These are phyloP conservation scores for Fopius arisanus DNA, from an alignment of 1,140 invertebrate species.

Conservation along the genomic window DNA sequence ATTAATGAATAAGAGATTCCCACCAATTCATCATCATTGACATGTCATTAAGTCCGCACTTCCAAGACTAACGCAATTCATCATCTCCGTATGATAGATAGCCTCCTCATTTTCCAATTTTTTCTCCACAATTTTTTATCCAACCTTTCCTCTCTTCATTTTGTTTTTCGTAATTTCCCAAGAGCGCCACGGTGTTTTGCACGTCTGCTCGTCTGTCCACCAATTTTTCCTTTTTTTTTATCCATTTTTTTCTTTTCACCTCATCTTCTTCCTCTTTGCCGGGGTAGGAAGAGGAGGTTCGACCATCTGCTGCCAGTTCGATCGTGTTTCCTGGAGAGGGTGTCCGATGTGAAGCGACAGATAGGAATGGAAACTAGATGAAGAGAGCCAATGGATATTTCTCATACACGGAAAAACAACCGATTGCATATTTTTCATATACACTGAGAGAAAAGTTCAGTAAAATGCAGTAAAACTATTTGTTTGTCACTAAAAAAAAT, in stretches of 20 bases:
- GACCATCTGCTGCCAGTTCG: constrained; percentile 20
- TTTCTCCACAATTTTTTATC: background rate
- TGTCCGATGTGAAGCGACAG: background rate
- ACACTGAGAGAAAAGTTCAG: no score
- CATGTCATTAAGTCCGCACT: background rate
- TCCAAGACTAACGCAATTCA: background rate
- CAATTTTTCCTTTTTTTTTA: background rate
- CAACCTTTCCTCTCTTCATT: background rate
- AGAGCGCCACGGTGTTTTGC: background rate
- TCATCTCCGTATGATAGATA: background rate
- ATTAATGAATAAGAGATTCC: background rate
- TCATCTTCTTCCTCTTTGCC: constrained; percentile 12
- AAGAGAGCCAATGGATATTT: constrained; percentile 10
- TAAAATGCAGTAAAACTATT: no score
- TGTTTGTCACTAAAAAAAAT: no score
- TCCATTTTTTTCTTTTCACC: background rate
- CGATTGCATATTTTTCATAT: no score
- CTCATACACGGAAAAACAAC: no score
- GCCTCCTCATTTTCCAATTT: background rate
- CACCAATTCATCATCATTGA: background rate
- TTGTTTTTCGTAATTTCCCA: constrained; percentile 4
- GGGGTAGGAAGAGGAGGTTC: background rate
- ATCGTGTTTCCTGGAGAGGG: background rate
- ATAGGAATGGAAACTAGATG: constrained; percentile 6
- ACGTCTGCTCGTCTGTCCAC: constrained; percentile 1